Conservation (phyloP, 1,140 invertebrate genomes). For the Delia radicum region DNA sequence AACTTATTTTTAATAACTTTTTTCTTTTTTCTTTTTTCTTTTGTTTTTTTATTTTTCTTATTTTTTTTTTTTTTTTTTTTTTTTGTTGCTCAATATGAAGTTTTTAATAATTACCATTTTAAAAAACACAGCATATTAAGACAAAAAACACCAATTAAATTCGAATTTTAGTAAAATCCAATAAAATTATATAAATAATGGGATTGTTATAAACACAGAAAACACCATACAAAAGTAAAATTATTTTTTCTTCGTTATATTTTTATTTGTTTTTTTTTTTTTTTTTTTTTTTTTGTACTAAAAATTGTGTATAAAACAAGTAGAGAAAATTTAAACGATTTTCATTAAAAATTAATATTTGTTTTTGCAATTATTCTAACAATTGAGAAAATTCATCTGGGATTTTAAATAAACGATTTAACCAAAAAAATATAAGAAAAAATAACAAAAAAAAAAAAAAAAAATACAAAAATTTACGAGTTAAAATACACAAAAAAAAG, state of each 20-base stretch:
- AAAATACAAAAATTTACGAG: neutral
- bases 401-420: neutral
- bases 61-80: too few relatives aligned
- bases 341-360: constrained; percentile 6
- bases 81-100: too few relatives aligned
- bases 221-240: neutral
- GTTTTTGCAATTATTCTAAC: neutral
- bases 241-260: too few relatives aligned
- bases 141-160: too few relatives aligned
- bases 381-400: neutral
- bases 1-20: too few relatives aligned
- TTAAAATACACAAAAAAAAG: neutral
- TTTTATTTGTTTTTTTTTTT: too few relatives aligned
- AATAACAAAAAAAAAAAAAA: neutral
- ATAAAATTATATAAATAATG: neutral
- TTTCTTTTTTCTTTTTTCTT: too few relatives aligned
- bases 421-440: neutral
- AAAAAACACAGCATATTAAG: too few relatives aligned
- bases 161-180: too few relatives aligned
- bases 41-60: too few relatives aligned
- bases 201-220: neutral
- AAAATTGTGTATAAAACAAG: neutral
- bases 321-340: neutral
- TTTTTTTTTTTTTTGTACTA: neutral
- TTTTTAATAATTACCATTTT: too few relatives aligned